These are phyloP conservation scores for Anabacerthia variegaticeps DNA, from an alignment of 2,797 vertebrate genomes.

Conservation along the genomic window DNA sequence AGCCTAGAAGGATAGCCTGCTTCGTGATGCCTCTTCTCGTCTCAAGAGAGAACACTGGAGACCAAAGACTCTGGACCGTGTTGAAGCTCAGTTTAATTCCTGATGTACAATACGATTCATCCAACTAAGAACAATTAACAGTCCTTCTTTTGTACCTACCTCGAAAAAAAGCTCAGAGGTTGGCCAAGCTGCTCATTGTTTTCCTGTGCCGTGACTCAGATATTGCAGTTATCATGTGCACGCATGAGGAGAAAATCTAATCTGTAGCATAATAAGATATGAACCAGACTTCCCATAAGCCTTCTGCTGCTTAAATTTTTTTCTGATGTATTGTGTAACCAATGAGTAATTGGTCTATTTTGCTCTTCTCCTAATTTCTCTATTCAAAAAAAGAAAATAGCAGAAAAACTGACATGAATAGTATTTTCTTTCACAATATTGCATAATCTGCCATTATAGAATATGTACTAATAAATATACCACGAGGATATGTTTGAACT, in stretches of 20 bases:
- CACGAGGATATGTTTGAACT: not conserved
- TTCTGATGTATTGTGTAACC: not conserved
- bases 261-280: not conserved
- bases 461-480: not conserved
- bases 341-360: not conserved
- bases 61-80: not conserved
- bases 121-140: not conserved
- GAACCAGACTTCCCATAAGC: not conserved
- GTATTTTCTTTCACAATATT: not conserved
- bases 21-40: not conserved
- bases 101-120: fast-evolving
- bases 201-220: not conserved
- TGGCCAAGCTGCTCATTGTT: not conserved
- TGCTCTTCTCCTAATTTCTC: not conserved
- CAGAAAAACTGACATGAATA: not conserved
- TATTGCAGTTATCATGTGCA: not conserved
- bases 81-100: not conserved
- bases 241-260: not conserved
- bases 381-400: not conserved
- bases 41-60: not conserved
- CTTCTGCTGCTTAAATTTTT: not conserved
- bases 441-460: not conserved
- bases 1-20: not conserved
- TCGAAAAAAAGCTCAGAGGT: not conserved
- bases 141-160: not conserved